phyloP scores from a whole-genome alignment of 37 sponge, comb jelly and placozoan genomes.

The Spongilla lacustris region DNA sequence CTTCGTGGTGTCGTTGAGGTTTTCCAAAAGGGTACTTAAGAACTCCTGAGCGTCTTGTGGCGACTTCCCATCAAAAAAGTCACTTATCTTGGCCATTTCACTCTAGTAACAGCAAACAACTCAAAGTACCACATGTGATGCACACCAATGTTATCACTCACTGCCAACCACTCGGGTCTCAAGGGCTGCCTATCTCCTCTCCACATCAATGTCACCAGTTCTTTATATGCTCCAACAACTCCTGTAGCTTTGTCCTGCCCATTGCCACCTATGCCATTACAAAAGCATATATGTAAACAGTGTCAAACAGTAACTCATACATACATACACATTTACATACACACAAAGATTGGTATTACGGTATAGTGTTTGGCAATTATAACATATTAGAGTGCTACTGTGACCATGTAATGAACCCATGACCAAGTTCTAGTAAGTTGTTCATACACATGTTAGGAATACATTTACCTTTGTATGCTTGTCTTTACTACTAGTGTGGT shows the following conservation, averaged over 20 bases:
- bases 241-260: neutral
- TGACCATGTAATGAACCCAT: no score
- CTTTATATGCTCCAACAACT: neutral
- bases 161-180: neutral
- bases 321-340: no score
- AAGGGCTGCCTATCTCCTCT: neutral
- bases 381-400: no score
- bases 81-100: neutral
- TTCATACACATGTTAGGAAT: no score
- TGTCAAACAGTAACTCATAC: no score
- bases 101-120: neutral
- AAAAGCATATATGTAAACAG: no score
- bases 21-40: neutral
- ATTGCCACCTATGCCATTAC: neutral
- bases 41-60: neutral
- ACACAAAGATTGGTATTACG: no score
- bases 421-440: no score
- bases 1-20: neutral
- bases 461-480: no score
- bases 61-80: neutral
- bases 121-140: no score
- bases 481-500: no score
- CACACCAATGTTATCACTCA: neutral
- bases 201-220: neutral
- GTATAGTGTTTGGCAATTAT: no score